Evolutionary conservation across 2,113 vertebrate genomes (phyloP).

Genomic region (Lota lota): DNA sequence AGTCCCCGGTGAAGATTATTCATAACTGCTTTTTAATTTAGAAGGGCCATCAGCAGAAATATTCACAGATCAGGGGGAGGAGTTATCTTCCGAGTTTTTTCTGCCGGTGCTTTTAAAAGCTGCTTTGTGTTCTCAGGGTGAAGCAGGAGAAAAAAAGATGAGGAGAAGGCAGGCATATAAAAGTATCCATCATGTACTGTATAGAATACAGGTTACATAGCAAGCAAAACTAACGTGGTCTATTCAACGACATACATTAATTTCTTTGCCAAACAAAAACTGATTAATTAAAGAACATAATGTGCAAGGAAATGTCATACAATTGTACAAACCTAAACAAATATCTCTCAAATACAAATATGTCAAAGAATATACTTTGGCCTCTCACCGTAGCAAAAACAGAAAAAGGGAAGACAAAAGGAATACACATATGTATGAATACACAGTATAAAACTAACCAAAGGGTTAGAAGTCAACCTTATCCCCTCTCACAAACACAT

Average conservation of each 20-base stretch:
- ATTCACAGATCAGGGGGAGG: constrained; percentile 48
- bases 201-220: neutral
- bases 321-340: no score
- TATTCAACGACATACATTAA: no score
- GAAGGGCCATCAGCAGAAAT: constrained; percentile 64
- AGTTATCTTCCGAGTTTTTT: constrained; percentile 31
- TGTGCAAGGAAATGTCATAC: no score
- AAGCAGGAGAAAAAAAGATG: constrained; percentile 13
- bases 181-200: no score
- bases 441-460: neutral
- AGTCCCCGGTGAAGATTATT: constrained; percentile 72
- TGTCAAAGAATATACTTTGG: no score
- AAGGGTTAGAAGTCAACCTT: no score
- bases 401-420: neutral
- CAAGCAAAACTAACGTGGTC: constrained; percentile 12
- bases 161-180: neutral
- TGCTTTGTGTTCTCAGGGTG: constrained; percentile 25
- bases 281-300: no score
- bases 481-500: no score
- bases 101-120: constrained; percentile 38
- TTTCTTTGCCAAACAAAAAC: no score
- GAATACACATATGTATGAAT: neutral
- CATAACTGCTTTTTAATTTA: constrained; percentile 77
- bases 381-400: no score
- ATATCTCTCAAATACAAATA: no score